These are phyloP conservation scores for Drosophila koepferae DNA, from an alignment of 2,888 invertebrate species.

Conservation along the genomic window DNA sequence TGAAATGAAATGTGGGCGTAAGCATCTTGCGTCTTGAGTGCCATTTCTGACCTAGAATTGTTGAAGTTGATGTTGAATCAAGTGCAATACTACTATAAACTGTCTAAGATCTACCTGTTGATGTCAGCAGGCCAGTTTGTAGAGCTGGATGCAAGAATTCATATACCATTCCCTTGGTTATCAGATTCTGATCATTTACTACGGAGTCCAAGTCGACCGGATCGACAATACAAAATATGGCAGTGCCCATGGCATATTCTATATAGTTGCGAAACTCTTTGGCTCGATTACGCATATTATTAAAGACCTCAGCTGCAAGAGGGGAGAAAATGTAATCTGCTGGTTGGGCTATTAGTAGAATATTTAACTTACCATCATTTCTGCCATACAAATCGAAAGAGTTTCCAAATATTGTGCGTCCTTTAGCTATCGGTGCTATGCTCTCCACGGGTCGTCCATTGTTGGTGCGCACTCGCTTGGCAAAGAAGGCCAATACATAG, in stretches of 20 bases:
- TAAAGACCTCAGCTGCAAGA: constrained; percentile 62
- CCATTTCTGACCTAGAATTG: constrained; percentile 75
- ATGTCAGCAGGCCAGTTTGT: constrained; percentile 73
- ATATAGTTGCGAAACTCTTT: constrained; percentile 60
- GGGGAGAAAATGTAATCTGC: neutral
- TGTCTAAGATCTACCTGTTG: constrained; percentile 54
- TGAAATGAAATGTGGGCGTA: constrained; percentile 82
- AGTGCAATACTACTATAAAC: neutral
- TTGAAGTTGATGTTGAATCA: constrained; percentile 11
- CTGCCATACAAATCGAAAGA: constrained; percentile 70
- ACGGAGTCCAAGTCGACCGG: constrained; percentile 72
- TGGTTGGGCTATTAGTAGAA: accelerated
- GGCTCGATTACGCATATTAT: constrained; percentile 41
- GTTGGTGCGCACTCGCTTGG: constrained; percentile 63
- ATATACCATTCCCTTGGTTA: constrained; percentile 72
- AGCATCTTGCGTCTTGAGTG: constrained; percentile 78
- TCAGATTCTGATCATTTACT: constrained; percentile 70
- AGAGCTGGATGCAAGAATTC: constrained; percentile 74
- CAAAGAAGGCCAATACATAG: constrained; percentile 56
- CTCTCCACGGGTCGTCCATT: constrained; percentile 70
- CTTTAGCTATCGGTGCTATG: constrained; percentile 54
- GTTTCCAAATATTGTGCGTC: constrained; percentile 77
- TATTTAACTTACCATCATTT: constrained; percentile 37
- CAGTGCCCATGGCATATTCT: constrained; percentile 55
- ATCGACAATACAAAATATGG: constrained; percentile 69